A percentile compares a stretch with the other conserved stretches of the same genome.
Conservation (phyloP, 2,797 vertebrate species). For the Cichlasoma orientale region DNA sequence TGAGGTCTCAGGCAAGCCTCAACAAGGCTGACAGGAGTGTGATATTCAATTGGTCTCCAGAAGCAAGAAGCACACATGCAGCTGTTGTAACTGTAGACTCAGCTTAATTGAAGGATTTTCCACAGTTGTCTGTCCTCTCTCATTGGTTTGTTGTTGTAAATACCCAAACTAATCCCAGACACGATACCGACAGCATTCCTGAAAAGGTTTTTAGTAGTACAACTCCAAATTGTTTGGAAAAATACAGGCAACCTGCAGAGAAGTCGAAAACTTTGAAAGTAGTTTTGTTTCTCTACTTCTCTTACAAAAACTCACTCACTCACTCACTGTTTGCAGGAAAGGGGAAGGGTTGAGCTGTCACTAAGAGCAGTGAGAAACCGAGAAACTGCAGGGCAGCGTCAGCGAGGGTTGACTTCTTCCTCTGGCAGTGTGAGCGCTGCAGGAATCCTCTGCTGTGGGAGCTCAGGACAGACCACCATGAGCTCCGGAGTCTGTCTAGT, state of each 20-base stretch:
- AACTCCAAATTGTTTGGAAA: not conserved
- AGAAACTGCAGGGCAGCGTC: constrained; percentile 25
- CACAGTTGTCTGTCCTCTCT: constrained; percentile 23
- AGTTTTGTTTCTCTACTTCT: constrained; percentile 25
- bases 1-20: constrained; percentile 51
- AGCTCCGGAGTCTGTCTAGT: constrained; percentile 20
- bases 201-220: constrained; percentile 5
- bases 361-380: constrained; percentile 14
- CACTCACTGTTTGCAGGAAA: constrained; percentile 46
- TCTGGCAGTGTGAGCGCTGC: constrained; percentile 42
- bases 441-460: constrained; percentile 54
- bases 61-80: constrained; percentile 20
- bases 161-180: constrained; percentile 26
- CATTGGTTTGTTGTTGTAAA: constrained; percentile 33
- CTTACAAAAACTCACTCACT: constrained; percentile 29
- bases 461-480: constrained; percentile 50
- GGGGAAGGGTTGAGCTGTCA: constrained; percentile 40
- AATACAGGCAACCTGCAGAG: not conserved
- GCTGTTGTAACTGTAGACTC: constrained; percentile 23
- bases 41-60: constrained; percentile 40
- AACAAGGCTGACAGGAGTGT: constrained; percentile 40
- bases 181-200: constrained; percentile 20
- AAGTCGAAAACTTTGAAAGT: constrained; percentile 5
- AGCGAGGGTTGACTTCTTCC: constrained; percentile 56
- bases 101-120: constrained; percentile 19